Conservation (phyloP, 2,797 vertebrate genomes). For the Toxotes lorentzi region DNA sequence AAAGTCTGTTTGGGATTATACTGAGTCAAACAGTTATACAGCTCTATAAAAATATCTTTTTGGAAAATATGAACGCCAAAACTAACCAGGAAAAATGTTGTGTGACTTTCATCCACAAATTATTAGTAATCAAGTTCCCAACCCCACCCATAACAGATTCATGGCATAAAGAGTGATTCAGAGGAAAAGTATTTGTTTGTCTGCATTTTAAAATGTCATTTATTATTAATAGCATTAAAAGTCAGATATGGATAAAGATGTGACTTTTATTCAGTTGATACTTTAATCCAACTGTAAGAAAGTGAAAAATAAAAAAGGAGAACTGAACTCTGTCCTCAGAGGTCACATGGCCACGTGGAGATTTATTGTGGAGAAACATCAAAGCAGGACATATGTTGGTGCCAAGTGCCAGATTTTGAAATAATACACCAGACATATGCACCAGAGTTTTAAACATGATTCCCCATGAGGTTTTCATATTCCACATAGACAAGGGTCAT, state of each 20-base stretch:
- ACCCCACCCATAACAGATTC: background rate
- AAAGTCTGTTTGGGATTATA: conserved; percentile 9
- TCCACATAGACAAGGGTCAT: background rate
- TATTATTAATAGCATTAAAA: background rate
- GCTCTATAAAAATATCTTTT: background rate
- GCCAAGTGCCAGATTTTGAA: background rate
- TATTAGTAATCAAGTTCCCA: background rate
- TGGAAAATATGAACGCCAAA: background rate
- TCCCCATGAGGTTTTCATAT: background rate
- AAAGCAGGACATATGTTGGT: background rate
- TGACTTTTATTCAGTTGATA: background rate
- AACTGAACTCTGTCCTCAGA: background rate
- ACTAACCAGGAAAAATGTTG: conserved; percentile 1
- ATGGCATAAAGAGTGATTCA: background rate
- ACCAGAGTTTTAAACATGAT: background rate
- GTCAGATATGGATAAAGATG: background rate
- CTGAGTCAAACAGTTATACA: background rate
- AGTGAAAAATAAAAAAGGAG: background rate
- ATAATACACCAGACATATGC: background rate
- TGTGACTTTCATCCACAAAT: background rate
- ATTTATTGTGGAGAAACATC: background rate
- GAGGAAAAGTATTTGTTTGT: background rate
- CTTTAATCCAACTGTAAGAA: background rate
- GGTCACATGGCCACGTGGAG: background rate
- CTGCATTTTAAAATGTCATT: background rate